Percentiles rank a stretch among this genome's conserved stretches.
phyloP scores from a whole-genome alignment of 1,140 invertebrate species.

The Anthonomus grandis region DNA sequence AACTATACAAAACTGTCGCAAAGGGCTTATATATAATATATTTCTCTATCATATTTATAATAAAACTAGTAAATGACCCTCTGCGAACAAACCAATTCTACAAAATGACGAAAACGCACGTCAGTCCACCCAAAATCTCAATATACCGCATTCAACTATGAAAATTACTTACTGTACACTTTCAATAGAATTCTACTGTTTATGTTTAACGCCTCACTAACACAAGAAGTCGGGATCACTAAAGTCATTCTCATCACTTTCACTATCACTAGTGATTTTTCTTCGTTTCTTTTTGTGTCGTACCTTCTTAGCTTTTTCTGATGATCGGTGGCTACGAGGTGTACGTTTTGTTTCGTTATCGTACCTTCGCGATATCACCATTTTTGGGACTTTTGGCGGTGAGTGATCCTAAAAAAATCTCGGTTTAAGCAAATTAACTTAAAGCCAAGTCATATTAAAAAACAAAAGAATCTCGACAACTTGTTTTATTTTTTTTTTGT shows the following conservation, averaged over 20 bases:
- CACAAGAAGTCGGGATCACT: conserved; percentile 69
- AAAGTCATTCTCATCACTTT: conserved; percentile 60
- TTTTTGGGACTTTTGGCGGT: conserved; percentile 53
- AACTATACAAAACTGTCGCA: conserved; percentile 37
- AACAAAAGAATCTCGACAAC: too few species aligned
- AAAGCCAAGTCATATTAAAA: too few species aligned
- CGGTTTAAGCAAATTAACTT: too few species aligned
- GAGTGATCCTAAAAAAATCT: conserved; percentile 33
- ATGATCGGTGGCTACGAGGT: conserved; percentile 56
- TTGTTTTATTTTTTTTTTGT: neutral
- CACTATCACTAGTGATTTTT: conserved; percentile 56
- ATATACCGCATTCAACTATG: conserved; percentile 25
- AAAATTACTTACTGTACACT: conserved; percentile 41
- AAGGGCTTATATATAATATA: conserved; percentile 36
- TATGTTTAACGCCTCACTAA: conserved; percentile 43
- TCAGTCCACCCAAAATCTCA: neutral
- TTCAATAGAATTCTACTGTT: conserved; percentile 9
- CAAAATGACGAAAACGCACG: conserved; percentile 12
- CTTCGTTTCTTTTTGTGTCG: conserved; percentile 67
- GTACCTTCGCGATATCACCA: conserved; percentile 47
- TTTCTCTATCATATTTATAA: conserved; percentile 38
- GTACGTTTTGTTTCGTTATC: conserved; percentile 54
- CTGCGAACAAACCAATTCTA: conserved; percentile 26
- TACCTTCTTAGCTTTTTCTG: conserved; percentile 61
- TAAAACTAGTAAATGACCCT: conserved; percentile 30